Evolutionary conservation across 1,140 invertebrate species (phyloP), one percentile per base, ranked within the genome.

Genomic region (Drosophila athabasca): DNA sequence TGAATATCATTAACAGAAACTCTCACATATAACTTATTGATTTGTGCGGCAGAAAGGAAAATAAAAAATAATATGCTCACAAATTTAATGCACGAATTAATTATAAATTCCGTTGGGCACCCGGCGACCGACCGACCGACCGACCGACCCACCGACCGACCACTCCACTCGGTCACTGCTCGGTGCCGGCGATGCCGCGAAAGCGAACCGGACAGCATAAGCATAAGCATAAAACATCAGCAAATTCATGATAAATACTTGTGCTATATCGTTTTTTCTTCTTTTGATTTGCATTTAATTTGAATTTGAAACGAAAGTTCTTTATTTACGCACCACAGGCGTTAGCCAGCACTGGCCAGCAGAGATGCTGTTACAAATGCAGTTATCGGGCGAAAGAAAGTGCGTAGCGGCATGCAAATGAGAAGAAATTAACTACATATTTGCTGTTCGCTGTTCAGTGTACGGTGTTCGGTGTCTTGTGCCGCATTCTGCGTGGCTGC

Each of bases 61-160:
- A 17, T 24, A 9, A 24, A 29, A 19, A 15, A 49, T 54, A 54
- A 60, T 45, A 62, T 72, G 50, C 50, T 57, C 57, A 51, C 85
- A 74, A 78, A 43, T 54, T 75, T 61, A 85, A 77, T 67, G 74
- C 82, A 85, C 83, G 82, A 78, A 85, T 85, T 85, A 82, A 85
- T 85, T 87, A 82, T 82, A 59, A 87, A 87, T 87, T 87, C 82
- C 75, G 70, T 78, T 87, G 75, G 70, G 35, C 35, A 39, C 35
- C 1, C 35, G 35, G 35, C 13, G 35, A 39, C 35, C 35, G 35
- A 19, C 0, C 17, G 17, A 19, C 17, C 17, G n/a, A n/a, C n/a
- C n/a, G n/a, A n/a, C n/a, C n/a, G n/a, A n/a, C n/a, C n/a, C n/a
- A 39, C 35, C 35, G 35, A 19, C 0, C 17, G 17, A 19, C 17